A percentile compares a stretch with the other conserved stretches of the same genome.
Evolutionary conservation across 1,140 invertebrate genomes (phyloP).

Genomic region (Popillia japonica): DNA sequence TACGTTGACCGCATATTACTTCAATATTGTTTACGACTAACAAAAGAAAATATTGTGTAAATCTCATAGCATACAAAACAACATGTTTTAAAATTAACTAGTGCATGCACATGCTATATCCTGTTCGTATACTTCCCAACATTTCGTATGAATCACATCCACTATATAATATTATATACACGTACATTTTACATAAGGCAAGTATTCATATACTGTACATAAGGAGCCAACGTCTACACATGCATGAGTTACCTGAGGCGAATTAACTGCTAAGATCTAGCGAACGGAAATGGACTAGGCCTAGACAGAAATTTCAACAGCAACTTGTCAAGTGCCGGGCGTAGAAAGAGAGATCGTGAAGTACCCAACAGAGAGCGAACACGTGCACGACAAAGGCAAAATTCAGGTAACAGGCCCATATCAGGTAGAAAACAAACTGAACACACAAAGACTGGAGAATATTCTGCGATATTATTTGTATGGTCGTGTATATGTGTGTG

Average conservation of each 20-base stretch:
- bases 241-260: slow-evolving; percentile 21
- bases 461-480: slow-evolving; percentile 17
- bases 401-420: slow-evolving; percentile 51
- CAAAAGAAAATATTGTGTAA: too few species aligned
- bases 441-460: background rate
- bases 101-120: slow-evolving; percentile 10
- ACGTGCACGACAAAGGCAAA: slow-evolving; percentile 45
- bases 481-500: background rate
- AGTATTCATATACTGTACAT: background rate
- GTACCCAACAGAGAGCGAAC: slow-evolving; percentile 45
- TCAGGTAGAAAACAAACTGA: slow-evolving; percentile 44
- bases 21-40: too few species aligned
- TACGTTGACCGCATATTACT: too few species aligned
- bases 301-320: slow-evolving; percentile 58
- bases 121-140: slow-evolving; percentile 9
- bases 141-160: slow-evolving; percentile 14
- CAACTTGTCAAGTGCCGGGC: slow-evolving; percentile 58
- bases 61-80: background rate
- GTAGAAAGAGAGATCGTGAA: slow-evolving; percentile 46
- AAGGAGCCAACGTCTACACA: background rate
- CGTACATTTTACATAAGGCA: background rate
- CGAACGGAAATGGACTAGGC: slow-evolving; percentile 44
- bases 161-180: slow-evolving; percentile 15
- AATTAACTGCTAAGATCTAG: slow-evolving; percentile 23
- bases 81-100: slow-evolving; percentile 17